A percentile compares a stretch with the other conserved stretches of the same genome.
phyloP scores from a whole-genome alignment of 2,113 vertebrate species.

The Lagopus muta region DNA sequence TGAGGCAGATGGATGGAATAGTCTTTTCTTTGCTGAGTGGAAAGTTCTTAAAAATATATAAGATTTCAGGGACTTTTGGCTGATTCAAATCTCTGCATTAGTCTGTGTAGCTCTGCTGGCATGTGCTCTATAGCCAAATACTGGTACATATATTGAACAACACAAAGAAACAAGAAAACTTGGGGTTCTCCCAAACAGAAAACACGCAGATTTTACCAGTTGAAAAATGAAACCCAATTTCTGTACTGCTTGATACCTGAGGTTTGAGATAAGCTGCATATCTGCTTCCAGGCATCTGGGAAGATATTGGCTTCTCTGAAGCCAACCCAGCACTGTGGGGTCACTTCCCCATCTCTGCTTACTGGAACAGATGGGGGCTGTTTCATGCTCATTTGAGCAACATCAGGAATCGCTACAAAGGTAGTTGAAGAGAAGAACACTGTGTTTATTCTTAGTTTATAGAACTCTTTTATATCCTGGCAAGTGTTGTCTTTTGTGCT shows the following conservation, averaged over 20 bases:
- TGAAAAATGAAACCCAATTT: not conserved
- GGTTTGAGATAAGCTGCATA: too few relatives aligned
- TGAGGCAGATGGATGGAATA: not conserved
- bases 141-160: fast-evolving
- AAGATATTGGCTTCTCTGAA: not conserved
- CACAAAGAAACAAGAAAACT: not conserved
- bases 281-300: not conserved
- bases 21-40: not conserved
- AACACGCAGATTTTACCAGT: not conserved
- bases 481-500: not conserved
- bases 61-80: not conserved
- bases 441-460: not conserved
- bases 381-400: not conserved
- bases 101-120: not conserved
- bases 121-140: not conserved
- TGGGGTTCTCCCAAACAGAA: fast-evolving
- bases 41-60: not conserved
- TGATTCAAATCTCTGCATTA: not conserved
- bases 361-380: not conserved
- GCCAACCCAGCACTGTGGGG: fast-evolving
- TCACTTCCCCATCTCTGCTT: not conserved
- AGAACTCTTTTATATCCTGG: not conserved
- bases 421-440: not conserved
- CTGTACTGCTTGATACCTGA: not conserved
- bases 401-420: not conserved